A percentile compares a stretch with the other conserved stretches of the same genome.
These are phyloP conservation scores for Oryzias melastigma DNA, from an alignment of 2,113 vertebrate genomes.

Conservation along the genomic window DNA sequence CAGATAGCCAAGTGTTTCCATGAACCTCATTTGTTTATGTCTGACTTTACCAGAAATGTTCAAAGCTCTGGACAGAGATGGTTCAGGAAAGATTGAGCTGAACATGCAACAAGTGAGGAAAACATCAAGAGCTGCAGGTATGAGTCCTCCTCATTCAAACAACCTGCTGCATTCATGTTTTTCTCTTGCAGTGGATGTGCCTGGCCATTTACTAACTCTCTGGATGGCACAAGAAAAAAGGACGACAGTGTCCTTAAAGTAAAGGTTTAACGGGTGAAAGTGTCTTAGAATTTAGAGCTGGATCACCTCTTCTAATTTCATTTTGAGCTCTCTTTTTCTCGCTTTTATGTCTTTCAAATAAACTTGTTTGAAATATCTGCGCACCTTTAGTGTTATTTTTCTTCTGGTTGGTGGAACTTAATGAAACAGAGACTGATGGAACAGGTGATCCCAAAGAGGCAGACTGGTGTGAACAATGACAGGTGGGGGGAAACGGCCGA, in stretches of 20 bases:
- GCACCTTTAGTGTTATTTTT: too few relatives aligned
- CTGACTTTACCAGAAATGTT: slow-evolving; percentile 67
- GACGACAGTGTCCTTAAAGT: not conserved
- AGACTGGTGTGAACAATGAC: slow-evolving; percentile 15
- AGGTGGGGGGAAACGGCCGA: slow-evolving; percentile 40
- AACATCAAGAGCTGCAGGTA: not conserved
- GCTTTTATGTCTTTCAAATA: too few relatives aligned
- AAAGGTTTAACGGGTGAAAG: too few relatives aligned
- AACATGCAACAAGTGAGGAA: slow-evolving; percentile 60
- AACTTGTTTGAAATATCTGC: not conserved
- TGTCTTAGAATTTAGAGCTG: too few relatives aligned
- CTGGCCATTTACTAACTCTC: slow-evolving; percentile 60
- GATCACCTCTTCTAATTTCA: too few relatives aligned
- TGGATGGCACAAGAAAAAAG: slow-evolving; percentile 2
- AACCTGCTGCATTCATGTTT: not conserved
- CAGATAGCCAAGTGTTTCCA: slow-evolving; percentile 3
- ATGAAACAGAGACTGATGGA: not conserved
- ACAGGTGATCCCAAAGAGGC: slow-evolving; percentile 9
- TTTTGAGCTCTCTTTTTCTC: too few relatives aligned
- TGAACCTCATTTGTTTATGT: not conserved
- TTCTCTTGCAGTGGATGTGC: slow-evolving; percentile 66
- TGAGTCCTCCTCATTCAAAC: not conserved
- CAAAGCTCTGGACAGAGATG: slow-evolving; percentile 47
- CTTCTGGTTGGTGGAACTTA: not conserved
- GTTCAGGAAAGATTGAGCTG: slow-evolving; percentile 65